Conservation (phyloP, 1,140 invertebrate species). For the Luehdorfia chinensis region DNA sequence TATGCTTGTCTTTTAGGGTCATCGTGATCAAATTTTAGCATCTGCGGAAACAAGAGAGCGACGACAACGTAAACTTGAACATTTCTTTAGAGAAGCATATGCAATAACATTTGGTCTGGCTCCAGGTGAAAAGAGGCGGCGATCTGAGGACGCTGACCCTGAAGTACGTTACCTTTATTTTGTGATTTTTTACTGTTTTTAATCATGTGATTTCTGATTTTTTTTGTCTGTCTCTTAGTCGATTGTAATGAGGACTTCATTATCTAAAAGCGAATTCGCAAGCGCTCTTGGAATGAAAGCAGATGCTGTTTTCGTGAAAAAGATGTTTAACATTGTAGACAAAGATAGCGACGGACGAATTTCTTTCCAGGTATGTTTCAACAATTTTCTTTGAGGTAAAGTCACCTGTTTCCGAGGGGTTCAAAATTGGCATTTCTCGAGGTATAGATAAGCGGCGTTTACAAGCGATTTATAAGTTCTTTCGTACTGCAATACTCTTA, state of each 20-base stretch:
- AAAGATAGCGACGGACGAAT: conserved; percentile 97
- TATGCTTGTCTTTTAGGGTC: conserved; percentile 64
- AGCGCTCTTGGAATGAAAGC: conserved; percentile 97
- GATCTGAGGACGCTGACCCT: conserved; percentile 86
- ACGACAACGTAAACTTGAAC: conserved; percentile 94
- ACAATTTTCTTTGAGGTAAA: conserved; percentile 6
- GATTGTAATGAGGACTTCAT: conserved; percentile 94
- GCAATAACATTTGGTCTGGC: conserved; percentile 94
- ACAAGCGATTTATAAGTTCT: no score
- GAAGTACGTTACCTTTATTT: conserved; percentile 75
- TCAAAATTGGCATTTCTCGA: no score
- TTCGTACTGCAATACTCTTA: no score
- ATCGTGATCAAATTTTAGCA: conserved; percentile 91
- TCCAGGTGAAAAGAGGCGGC: conserved; percentile 83
- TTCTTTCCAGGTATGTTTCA: conserved; percentile 93
- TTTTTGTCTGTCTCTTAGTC: conserved; percentile 45
- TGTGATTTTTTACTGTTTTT: conserved; percentile 8
- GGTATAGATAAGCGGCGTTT: no score
- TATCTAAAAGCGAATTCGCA: conserved; percentile 97
- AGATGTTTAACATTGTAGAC: conserved; percentile 99
- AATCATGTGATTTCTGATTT: no score
- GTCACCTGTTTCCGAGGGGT: no score
- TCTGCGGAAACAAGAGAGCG: conserved; percentile 98
- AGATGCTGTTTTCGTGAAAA: conserved; percentile 97
- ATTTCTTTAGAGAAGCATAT: conserved; percentile 99